Evolutionary conservation across 2,797 vertebrate genomes (phyloP), one percentile per base, ranked within the genome.

Genomic region (Chrosomus eos): DNA sequence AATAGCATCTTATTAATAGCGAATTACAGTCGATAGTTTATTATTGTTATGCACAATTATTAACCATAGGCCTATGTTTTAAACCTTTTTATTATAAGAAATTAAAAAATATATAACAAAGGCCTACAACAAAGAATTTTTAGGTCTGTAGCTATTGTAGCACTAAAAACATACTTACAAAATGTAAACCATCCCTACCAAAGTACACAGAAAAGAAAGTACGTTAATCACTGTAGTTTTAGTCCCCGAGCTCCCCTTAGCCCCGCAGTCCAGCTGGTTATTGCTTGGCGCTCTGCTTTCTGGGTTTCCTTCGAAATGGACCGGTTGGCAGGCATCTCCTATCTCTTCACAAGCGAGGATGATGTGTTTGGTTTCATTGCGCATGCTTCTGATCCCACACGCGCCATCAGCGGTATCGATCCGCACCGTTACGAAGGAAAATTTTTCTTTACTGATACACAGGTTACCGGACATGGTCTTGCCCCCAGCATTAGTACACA

Each of bases 251-350:
- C 67, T 38, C 0, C 36, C 2, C 9, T 38, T 7, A 10, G 2
- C 31, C 80, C 91, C 89, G 85, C 95, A 96, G 86, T 85, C 90
- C 43, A 1, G 88, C 70, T 90, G 90, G 19, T 93, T 94, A 85
- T 94, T 92, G 2, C 31, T 51, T 1, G 95, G 94, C 38, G 18
- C 85, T 0, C 0, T 0, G 33, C 38, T 1, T 0, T 31, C 0
- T 0, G 91, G 86, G 89, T 96, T 96, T 21, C 93, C 94, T 84
- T 95, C 93, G n/a, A 95, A 96, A 71, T 95, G 95, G 53, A 95
- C 93, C 0, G 95, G 95, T 43, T 94, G 70, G 26, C 95, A 96
- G 28, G 77, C 85, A 28, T 94, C 91, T 0, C 76, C 79, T 66
- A 95, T 81, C 23, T 85, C 45, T 10, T 95, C 94, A 76, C 95